Evolutionary conservation across 2,113 vertebrate genomes (phyloP).

Genomic region (Pithys albifrons): DNA sequence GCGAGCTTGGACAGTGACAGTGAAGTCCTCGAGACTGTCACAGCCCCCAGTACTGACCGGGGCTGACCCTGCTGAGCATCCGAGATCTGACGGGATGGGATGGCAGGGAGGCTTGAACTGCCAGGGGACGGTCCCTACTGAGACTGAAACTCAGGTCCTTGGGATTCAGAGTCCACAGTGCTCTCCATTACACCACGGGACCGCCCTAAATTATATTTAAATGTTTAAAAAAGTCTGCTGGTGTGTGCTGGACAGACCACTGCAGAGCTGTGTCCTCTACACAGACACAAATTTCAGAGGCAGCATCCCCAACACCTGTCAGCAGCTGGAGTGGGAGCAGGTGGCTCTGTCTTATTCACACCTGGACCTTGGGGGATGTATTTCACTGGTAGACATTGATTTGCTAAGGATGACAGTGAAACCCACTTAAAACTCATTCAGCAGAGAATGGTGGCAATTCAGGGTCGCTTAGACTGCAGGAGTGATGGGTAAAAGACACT

Average conservation of each 20-base stretch:
- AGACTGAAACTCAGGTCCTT: too few relatives aligned
- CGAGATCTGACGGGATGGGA: too few relatives aligned
- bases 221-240: not conserved
- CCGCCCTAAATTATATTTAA: too few relatives aligned
- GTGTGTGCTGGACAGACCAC: not conserved
- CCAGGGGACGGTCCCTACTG: too few relatives aligned
- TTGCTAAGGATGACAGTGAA: not conserved
- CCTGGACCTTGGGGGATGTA: not conserved
- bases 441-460: not conserved
- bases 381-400: not conserved
- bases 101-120: too few relatives aligned
- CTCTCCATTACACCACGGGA: too few relatives aligned
- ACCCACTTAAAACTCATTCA: not conserved
- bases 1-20: too few relatives aligned
- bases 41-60: too few relatives aligned
- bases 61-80: too few relatives aligned
- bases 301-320: not conserved
- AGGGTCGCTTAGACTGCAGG: not conserved
- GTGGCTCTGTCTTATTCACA: not conserved
- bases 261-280: rapidly evolving
- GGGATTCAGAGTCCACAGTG: too few relatives aligned
- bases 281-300: not conserved
- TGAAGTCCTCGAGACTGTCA: too few relatives aligned
- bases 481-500: not conserved
- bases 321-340: not conserved